Percentiles rank a stretch among this genome's conserved stretches.
phyloP scores from a whole-genome alignment of 2,113 vertebrate genomes.

The Tringa solitaria region DNA sequence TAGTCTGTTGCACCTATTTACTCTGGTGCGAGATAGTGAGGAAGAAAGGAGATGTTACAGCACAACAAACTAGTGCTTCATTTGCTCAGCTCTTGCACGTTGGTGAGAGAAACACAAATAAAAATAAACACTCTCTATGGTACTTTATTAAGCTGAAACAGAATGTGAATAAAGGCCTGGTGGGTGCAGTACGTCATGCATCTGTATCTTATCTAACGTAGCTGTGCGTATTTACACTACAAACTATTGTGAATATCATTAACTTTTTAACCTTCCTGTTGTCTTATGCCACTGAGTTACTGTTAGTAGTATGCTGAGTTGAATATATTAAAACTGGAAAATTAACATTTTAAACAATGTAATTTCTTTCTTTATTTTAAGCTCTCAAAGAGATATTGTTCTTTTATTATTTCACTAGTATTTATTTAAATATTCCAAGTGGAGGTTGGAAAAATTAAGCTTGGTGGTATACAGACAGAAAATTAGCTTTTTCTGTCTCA shows the following conservation, averaged over 20 bases:
- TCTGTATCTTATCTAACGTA: neutral
- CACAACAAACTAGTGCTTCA: neutral
- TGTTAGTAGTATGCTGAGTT: neutral
- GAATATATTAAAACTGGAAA: neutral
- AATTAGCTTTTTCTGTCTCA: neutral
- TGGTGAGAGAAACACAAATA: neutral
- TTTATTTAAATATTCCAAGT: neutral
- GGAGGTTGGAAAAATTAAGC: neutral
- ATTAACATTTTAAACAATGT: neutral
- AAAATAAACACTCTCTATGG: neutral
- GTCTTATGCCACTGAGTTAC: neutral
- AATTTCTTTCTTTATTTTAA: neutral
- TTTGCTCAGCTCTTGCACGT: neutral
- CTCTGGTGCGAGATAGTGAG: neutral
- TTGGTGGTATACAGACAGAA: neutral
- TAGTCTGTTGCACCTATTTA: neutral
- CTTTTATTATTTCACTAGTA: neutral
- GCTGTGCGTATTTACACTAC: neutral
- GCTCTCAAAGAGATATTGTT: neutral
- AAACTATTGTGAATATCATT: neutral
- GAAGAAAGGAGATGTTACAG: neutral
- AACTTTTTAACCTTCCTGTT: neutral
- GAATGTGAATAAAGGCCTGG: neutral
- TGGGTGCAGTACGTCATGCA: neutral
- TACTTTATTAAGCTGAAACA: neutral